Base-by-base conservation (phyloP, 2,888 invertebrate genomes). In the Trichopoda pennipes region DNA sequence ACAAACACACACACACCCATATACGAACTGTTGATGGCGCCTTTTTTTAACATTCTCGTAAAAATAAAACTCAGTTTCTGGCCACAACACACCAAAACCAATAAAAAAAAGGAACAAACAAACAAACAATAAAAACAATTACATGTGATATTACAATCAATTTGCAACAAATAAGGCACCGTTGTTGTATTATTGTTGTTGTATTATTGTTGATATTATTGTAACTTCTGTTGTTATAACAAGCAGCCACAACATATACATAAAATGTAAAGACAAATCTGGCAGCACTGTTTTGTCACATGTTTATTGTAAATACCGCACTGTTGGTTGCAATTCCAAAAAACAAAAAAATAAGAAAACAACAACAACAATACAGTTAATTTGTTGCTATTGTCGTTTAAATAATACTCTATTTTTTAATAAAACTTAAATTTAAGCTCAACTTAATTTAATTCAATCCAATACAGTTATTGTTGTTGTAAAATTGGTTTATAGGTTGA, bases 151-250 rank as follows among this genome's bases (percentile, higher is more conserved):
- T 85, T 85, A 90, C 86, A 89, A 89, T 86, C 87, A 87, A 90
- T 85, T 87, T 85, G 88, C 86, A 87, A 87, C 89, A 89, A 89
- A 89, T 89, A 89, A 89, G 89, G 89, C 86, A 88, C 87, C 88
- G 87, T 80, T 80, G 76, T 69, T 58, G 64, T 64, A 72, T 81
- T 70, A 66, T 61, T 70, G 68, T 8, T 47, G 17, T 17, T 64
- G 68, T 64, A 69, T 47, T 58, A 58, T 58, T 69, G 75, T 84
- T 86, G 81, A 83, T 38, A 16, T 42, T 58, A 32, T 85, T 69
- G 60, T 42, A 51, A 44, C n/a, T 35, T 23, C 55, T 17, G 44
- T 55, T 73, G 68, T 60, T 53, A 35, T 73, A 47, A 64, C 69
- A 58, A 12, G 47, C 47, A 51, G n/a, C 42, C 28, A 72, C n/a